Evolutionary conservation across 2,797 vertebrate genomes (phyloP).

Genomic region (Clamator glandarius): DNA sequence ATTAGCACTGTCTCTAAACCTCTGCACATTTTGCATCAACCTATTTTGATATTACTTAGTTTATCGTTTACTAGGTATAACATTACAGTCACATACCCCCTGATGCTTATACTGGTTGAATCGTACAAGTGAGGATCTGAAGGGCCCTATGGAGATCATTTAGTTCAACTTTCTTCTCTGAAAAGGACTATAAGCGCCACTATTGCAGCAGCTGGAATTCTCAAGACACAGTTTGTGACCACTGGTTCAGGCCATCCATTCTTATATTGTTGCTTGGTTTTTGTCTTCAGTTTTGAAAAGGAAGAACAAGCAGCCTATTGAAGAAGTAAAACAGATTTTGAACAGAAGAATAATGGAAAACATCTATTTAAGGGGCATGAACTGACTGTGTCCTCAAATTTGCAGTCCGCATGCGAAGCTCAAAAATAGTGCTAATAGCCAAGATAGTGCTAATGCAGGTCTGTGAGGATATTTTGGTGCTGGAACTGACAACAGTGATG

Average conservation of each 20-base stretch:
- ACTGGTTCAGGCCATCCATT: not conserved
- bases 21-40: not conserved
- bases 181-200: not conserved
- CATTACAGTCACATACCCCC: conserved; percentile 17
- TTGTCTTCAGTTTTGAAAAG: conserved; percentile 35
- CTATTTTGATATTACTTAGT: not conserved
- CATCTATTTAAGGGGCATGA: not conserved
- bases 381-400: not conserved
- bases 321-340: conserved; percentile 3
- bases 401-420: not conserved
- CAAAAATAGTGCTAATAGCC: not conserved
- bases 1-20: conserved; percentile 10
- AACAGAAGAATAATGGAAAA: not conserved
- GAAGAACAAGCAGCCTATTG: not conserved
- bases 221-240: not conserved
- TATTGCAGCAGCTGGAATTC: not conserved
- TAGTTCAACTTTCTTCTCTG: not conserved
- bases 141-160: not conserved
- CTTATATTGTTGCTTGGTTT: not conserved
- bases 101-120: not conserved
- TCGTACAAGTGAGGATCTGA: not conserved
- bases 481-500: not conserved
- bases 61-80: conserved; percentile 26
- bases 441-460: not conserved
- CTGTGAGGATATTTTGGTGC: not conserved